A percentile compares a stretch with the other conserved stretches of the same genome.
Evolutionary conservation across 2,113 vertebrate species (phyloP).

Genomic region (Maccullochella peelii): DNA sequence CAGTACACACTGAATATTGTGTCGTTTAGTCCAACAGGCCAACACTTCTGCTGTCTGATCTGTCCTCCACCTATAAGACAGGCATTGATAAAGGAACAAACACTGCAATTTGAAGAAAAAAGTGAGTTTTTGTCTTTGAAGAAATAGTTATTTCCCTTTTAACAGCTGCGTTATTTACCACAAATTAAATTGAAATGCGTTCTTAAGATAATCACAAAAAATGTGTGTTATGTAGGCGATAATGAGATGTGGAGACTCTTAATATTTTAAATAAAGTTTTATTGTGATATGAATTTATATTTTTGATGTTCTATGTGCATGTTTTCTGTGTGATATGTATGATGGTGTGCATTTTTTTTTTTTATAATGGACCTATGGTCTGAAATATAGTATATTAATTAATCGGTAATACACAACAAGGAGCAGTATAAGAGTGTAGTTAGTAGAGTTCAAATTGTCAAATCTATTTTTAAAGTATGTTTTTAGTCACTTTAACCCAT

Average conservation of each 20-base stretch:
- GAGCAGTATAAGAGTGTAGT: not conserved
- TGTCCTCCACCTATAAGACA: constrained; percentile 4
- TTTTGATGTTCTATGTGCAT: not conserved
- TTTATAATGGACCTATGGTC: not conserved
- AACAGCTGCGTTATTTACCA: not conserved
- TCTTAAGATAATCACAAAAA: not conserved
- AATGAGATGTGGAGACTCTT: not conserved
- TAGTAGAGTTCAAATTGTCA: not conserved
- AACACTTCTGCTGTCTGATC: not conserved
- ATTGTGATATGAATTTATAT: not conserved
- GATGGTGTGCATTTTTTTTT: not conserved
- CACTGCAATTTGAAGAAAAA: not conserved
- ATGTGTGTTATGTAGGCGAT: not conserved
- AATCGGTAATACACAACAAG: not conserved
- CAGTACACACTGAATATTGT: not conserved
- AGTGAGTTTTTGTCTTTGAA: not conserved
- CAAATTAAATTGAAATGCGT: not conserved
- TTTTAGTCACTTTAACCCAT: not conserved
- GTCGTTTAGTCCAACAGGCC: not conserved
- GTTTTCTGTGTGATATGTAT: not conserved
- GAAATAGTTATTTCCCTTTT: not conserved
- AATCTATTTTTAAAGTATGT: not conserved
- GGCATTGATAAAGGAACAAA: constrained; percentile 13
- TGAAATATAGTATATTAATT: not conserved
- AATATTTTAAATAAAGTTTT: not conserved